Conservation (phyloP, 1,140 invertebrate species). For the Bombus terrestris region DNA sequence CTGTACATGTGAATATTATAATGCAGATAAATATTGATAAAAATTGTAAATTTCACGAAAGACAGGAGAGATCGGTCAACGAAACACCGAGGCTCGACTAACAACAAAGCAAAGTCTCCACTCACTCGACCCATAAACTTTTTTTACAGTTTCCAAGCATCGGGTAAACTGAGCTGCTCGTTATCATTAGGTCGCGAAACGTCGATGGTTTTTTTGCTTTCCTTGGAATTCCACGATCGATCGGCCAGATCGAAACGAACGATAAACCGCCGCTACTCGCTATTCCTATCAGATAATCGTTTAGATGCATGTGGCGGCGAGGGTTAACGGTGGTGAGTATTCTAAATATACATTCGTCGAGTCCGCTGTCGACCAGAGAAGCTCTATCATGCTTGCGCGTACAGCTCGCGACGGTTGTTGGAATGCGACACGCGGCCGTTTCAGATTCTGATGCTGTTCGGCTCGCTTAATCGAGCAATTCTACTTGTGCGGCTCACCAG, state of each 20-base stretch:
- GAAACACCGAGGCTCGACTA: not conserved
- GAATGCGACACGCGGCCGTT: constrained; percentile 65
- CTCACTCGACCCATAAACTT: not conserved
- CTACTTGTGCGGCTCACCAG: constrained; percentile 24
- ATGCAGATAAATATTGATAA: not conserved
- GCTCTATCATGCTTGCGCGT: constrained; percentile 24
- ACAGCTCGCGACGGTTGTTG: constrained; percentile 30
- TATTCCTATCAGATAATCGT: constrained; percentile 76
- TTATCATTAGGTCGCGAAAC: constrained; percentile 62
- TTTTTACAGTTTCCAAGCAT: not conserved
- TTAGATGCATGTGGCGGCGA: constrained; percentile 67
- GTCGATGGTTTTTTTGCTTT: constrained; percentile 35
- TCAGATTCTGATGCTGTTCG: constrained; percentile 36
- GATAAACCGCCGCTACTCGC: constrained; percentile 67
- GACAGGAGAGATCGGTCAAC: not conserved
- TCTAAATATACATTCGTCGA: constrained; percentile 67
- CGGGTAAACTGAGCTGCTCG: not conserved
- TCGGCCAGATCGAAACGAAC: constrained; percentile 71
- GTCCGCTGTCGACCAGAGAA: constrained; percentile 22
- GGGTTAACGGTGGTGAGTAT: constrained; percentile 65
- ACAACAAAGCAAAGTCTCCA: not conserved
- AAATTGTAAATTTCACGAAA: not conserved
- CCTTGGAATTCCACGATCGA: constrained; percentile 71
- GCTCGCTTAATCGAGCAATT: constrained; percentile 46
- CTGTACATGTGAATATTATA: not conserved